Evolutionary conservation across 1,140 invertebrate genomes (phyloP).

Genomic region (Linepithema humile): DNA sequence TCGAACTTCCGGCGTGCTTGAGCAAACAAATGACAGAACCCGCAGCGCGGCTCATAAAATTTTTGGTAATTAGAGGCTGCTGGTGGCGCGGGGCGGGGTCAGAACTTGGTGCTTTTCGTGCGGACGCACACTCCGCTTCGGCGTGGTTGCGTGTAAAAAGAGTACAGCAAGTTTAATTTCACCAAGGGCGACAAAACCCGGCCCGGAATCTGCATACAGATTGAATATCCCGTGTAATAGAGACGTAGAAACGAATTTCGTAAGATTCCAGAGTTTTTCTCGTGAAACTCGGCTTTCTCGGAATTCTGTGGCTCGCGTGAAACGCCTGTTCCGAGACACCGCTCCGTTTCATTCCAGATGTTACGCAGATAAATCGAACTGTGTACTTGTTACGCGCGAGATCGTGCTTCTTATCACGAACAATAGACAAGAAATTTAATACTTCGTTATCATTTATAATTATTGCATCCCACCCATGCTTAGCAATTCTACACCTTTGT

Average conservation of each 20-base stretch:
- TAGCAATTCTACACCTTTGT: constrained; percentile 38
- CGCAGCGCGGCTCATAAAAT: constrained; percentile 75
- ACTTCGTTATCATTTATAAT: constrained; percentile 53
- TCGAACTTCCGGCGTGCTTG: constrained; percentile 75
- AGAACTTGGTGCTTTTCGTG: constrained; percentile 43
- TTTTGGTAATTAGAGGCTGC: constrained; percentile 78
- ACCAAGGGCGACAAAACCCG: constrained; percentile 51
- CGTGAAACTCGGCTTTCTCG: constrained; percentile 17
- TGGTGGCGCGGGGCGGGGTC: constrained; percentile 58
- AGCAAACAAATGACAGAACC: constrained; percentile 77
- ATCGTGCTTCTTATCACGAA: constrained; percentile 33
- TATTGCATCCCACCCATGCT: background rate
- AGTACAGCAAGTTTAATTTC: constrained; percentile 52
- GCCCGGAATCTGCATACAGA: constrained; percentile 66
- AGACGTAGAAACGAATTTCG: constrained; percentile 59
- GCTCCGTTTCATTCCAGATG: constrained; percentile 28
- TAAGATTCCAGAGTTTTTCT: constrained; percentile 21
- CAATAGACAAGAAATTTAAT: constrained; percentile 33
- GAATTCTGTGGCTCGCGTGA: constrained; percentile 38
- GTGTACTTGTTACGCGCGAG: constrained; percentile 34
- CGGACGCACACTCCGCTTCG: constrained; percentile 18
- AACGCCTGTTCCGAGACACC: constrained; percentile 33
- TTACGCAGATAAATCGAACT: constrained; percentile 41
- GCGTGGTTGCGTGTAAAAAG: constrained; percentile 29
- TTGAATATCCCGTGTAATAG: constrained; percentile 49